Conservation (phyloP, 2,888 invertebrate genomes). For the Apamea anceps region DNA sequence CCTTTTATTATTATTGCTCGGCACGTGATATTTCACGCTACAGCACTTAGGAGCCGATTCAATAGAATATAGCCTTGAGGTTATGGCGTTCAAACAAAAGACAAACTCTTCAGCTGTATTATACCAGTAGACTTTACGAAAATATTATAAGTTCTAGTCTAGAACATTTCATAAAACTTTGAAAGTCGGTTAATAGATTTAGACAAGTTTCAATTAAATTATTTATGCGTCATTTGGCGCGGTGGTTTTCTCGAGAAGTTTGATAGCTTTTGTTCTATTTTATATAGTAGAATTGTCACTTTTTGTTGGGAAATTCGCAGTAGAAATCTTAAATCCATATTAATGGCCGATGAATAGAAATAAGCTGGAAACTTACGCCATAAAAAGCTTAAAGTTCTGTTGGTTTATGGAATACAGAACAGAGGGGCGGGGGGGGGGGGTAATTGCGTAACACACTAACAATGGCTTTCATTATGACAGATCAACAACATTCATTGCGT, state of each 20-base stretch:
- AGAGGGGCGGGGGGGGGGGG: neutral
- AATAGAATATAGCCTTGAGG: too few relatives aligned
- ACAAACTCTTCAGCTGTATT: neutral
- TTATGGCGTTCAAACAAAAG: neutral
- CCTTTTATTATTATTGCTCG: too few relatives aligned
- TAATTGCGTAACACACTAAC: neutral
- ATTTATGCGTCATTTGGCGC: slow-evolving; percentile 12
- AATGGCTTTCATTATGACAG: neutral
- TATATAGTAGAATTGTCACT: neutral
- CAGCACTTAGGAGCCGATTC: too few relatives aligned
- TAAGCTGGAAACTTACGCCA: neutral
- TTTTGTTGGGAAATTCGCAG: neutral
- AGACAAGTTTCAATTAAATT: neutral
- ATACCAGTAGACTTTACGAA: neutral
- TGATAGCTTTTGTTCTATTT: neutral
- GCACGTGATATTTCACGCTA: too few relatives aligned
- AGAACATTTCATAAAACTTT: slow-evolving; percentile 5
- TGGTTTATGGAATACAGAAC: neutral
- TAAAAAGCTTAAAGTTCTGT: too few relatives aligned
- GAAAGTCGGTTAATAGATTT: slow-evolving; percentile 6
- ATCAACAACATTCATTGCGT: neutral
- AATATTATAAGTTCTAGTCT: neutral
- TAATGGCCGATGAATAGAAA: neutral
- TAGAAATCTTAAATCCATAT: neutral
- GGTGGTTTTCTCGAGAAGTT: neutral